Conservation (phyloP, 2,888 invertebrate species). For the Drosophila colorata region DNA sequence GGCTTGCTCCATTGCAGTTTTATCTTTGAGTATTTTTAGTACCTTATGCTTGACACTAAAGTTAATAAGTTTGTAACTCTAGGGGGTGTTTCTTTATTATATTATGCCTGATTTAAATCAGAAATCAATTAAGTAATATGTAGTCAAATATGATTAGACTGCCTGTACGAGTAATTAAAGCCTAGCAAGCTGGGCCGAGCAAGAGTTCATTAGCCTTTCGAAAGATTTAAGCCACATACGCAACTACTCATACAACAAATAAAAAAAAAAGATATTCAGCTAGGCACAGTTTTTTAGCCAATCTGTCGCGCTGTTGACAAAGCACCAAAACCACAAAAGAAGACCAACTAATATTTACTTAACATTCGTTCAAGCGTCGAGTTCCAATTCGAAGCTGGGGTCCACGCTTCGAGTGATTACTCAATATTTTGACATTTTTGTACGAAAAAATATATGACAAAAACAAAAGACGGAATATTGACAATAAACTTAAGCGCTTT, state of each 20-base stretch:
- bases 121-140: slow-evolving; percentile 18
- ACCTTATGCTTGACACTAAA: slow-evolving; percentile 39
- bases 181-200: neutral
- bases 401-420: slow-evolving; percentile 70
- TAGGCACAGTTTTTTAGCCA: slow-evolving; percentile 32
- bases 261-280: slow-evolving; percentile 20
- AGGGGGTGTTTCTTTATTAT: slow-evolving; percentile 23
- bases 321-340: slow-evolving; percentile 28
- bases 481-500: slow-evolving; percentile 79
- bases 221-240: slow-evolving; percentile 38
- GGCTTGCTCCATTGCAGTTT: slow-evolving; percentile 35
- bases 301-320: slow-evolving; percentile 46
- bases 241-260: slow-evolving; percentile 9
- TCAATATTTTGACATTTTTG: slow-evolving; percentile 78
- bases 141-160: slow-evolving; percentile 21
- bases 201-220: slow-evolving; percentile 50
- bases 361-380: slow-evolving; percentile 61
- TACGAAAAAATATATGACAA: slow-evolving; percentile 29
- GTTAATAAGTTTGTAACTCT: slow-evolving; percentile 36
- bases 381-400: slow-evolving; percentile 46
- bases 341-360: slow-evolving; percentile 67
- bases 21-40: slow-evolving; percentile 27
- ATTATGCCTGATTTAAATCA: slow-evolving; percentile 1
- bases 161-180: neutral
- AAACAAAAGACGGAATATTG: slow-evolving; percentile 66